A percentile compares a stretch with the other conserved stretches of the same genome.
These are phyloP conservation scores for Agrypnia vestita DNA, from an alignment of 1,140 invertebrate genomes.

Conservation along the genomic window DNA sequence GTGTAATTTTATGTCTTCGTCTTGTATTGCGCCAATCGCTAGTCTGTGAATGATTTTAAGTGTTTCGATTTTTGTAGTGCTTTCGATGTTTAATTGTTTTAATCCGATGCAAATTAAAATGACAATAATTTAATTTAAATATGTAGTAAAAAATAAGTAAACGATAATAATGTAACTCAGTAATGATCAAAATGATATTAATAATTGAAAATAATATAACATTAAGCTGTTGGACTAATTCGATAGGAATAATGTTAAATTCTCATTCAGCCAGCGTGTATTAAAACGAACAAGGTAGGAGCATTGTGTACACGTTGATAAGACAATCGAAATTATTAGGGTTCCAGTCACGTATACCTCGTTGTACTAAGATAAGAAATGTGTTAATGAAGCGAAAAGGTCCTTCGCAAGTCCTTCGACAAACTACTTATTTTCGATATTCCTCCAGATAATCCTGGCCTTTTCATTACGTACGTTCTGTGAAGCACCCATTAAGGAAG, in stretches of 20 bases:
- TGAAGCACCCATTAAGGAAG: constrained; percentile 28
- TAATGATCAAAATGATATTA: no score
- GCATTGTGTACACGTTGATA: constrained; percentile 13
- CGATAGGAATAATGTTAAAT: constrained; percentile 1
- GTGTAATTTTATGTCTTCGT: no score
- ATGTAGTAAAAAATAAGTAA: no score
- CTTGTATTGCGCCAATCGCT: no score
- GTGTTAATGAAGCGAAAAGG: constrained; percentile 45
- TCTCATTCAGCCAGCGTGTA: neutral
- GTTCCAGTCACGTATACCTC: constrained; percentile 30
- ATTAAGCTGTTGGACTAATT: neutral
- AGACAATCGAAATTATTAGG: constrained; percentile 32
- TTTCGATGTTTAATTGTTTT: no score
- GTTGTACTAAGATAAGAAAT: constrained; percentile 48
- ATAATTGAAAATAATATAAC: no score
- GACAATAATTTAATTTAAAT: no score
- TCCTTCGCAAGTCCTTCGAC: constrained; percentile 39
- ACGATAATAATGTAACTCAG: no score
- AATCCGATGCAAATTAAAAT: no score
- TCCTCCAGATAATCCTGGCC: constrained; percentile 17
- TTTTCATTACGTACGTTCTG: constrained; percentile 21
- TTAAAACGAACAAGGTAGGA: neutral
- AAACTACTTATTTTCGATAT: constrained; percentile 44
- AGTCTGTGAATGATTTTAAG: no score
- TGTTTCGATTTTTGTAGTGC: no score